Evolutionary conservation across 92 coral and sea anemone species (phyloP), one percentile per base, ranked within the genome.

Genomic region (Porites evermanni): DNA sequence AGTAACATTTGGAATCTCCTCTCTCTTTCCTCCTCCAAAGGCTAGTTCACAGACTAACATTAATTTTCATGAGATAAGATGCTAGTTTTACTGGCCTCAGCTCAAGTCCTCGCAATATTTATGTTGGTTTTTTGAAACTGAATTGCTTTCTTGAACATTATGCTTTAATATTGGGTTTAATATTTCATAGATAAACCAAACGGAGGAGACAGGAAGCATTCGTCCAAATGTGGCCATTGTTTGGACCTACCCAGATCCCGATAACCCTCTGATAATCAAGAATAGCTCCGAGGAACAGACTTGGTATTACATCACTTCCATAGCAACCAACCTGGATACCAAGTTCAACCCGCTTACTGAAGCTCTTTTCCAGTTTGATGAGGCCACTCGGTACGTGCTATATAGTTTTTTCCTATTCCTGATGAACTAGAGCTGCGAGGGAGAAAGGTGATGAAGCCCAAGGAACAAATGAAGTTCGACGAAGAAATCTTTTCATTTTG

Each of bases 291-390:
- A 83, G 26, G 87, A 83, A 54, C 87, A 83, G 32, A 90, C 98
- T 23, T 94, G 95, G 95, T 90, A 94, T 71, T 92, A 63, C 80
- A 81, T 90, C 44, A 90, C 95, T 17, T 89, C 91, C 6, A 84
- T 90, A 19, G 95, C 98, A 2, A 90, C 98, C 8, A 90, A 93
- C 77, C 83, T 94, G 79, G 98, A 94, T 53, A 94, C 95, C 67
- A 93, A 88, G 86, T 94, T 94, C 71, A 93, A 94, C 85, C 98
- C 98, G 32, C 88, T 91, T 72, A 65, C 87, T 50, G 96, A 94
- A 79, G 98, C 95, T 19, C 74, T 78, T 18, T 16, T 66, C 67
- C 61, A 91, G 65, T 94, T 95, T 94, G 89, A 74, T n/a, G 91
- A 88, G 23, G 94, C 94, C 1, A 60, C 66, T 29, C 84, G 91